These are phyloP conservation scores for Antheraea pernyi DNA, from an alignment of 1,140 invertebrate species.

Conservation along the genomic window DNA sequence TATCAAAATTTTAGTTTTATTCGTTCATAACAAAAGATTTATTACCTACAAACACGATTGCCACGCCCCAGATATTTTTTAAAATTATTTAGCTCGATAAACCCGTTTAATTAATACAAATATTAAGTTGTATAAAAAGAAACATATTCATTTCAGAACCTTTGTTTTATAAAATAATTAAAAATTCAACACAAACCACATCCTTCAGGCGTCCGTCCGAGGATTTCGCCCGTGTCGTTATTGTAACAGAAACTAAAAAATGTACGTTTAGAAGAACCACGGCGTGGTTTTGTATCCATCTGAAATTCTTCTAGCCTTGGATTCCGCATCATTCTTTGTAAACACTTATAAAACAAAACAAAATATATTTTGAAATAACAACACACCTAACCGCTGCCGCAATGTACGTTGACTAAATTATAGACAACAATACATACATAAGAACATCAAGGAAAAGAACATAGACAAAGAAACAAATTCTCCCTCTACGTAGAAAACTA, in stretches of 20 bases:
- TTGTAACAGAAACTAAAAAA: slow-evolving; percentile 84
- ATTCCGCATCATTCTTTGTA: slow-evolving; percentile 40
- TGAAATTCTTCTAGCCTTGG: slow-evolving; percentile 57
- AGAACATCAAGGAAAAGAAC: no score
- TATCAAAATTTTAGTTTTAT: no score
- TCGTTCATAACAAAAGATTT: no score
- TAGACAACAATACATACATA: no score
- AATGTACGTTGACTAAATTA: neutral
- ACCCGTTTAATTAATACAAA: neutral
- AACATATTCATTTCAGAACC: neutral
- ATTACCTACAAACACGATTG: no score
- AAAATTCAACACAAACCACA: slow-evolving; percentile 84
- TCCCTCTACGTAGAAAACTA: no score
- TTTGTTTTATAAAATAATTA: neutral
- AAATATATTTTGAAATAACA: slow-evolving; percentile 19
- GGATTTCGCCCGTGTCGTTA: slow-evolving; percentile 83
- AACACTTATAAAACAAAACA: slow-evolving; percentile 16
- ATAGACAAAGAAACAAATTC: no score
- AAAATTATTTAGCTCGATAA: neutral
- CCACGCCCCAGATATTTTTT: neutral
- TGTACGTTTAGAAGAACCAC: slow-evolving; percentile 37
- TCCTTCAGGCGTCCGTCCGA: slow-evolving; percentile 85
- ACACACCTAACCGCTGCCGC: slow-evolving; percentile 23
- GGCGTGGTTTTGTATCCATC: slow-evolving; percentile 51
- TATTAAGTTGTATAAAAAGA: neutral